Evolutionary conservation across 2,888 invertebrate species (phyloP), one percentile per base, ranked within the genome.

Genomic region (Gastrophysa polygoni): DNA sequence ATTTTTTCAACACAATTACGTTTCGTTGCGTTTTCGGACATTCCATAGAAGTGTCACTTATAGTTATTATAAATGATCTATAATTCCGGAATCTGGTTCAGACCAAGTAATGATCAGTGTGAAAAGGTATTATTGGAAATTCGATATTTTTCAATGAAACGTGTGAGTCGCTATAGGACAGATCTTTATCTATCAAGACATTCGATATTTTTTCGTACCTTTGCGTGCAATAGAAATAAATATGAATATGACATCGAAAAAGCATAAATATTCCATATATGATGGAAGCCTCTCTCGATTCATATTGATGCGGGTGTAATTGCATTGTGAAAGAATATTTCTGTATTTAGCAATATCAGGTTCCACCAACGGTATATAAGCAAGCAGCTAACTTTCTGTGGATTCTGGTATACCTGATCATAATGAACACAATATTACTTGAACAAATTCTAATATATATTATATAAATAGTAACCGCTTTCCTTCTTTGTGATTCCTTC

Each of bases 21-120:
- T 77, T 74, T 73, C 70, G 72, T 76, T 77, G 69, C 76, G 73
- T 72, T 66, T 70, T 75, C 38, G 79, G 78, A 78, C 79, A 77
- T 72, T 75, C 73, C 75, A 78, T 77, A 71, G 76, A 79, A 74
- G 73, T 77, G 80, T 80, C 80, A 80, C 77, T 80, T 79, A 79
- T 73, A 72, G 77, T 79, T 80, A 80, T 80, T 80, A 80, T 80
- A 80, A 80, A 80, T 80, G 79, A 72, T 77, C 72, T 73, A n/a
- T n/a, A 76, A 77, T 79, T 78, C 14, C 11, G 14, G 14, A 38
- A 38, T 38, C 76, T 73, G 71, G 74, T 69, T 68, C 64, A 70
- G 62, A 64, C 67, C 70, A 71, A 76, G 76, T 71, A 69, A 74
- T 75, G 68, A 74, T 73, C 75, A 73, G 65, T 70, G 70, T 61